Conservation (phyloP, 2,888 invertebrate species). For the Oscheius sp. region DNA sequence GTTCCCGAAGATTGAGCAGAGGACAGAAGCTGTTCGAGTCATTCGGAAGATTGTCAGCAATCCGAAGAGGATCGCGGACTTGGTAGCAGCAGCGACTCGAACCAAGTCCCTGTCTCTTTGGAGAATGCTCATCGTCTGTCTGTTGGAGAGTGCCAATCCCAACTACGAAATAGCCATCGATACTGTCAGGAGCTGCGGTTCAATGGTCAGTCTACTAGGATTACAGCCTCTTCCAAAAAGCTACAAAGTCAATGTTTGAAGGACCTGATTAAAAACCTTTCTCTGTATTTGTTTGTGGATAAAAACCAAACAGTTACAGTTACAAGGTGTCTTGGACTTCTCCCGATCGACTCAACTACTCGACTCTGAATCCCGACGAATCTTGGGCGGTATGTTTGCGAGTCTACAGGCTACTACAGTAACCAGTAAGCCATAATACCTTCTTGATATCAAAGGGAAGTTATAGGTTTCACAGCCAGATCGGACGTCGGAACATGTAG, state of each 20-base stretch:
- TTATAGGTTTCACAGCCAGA: slow-evolving; percentile 39
- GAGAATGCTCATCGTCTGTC: slow-evolving; percentile 59
- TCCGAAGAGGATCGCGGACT: slow-evolving; percentile 45
- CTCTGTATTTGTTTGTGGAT: background rate
- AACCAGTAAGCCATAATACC: slow-evolving; percentile 39
- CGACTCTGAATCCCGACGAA: slow-evolving; percentile 42
- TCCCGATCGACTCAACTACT: slow-evolving; percentile 39
- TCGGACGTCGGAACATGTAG: slow-evolving; percentile 32
- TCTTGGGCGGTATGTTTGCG: slow-evolving; percentile 40
- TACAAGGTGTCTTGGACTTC: slow-evolving; percentile 49
- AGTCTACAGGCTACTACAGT: slow-evolving; percentile 46
- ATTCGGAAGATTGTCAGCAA: slow-evolving; percentile 47
- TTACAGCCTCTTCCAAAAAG: too few species aligned
- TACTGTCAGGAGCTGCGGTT: slow-evolving; percentile 53
- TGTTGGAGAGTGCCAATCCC: slow-evolving; percentile 57
- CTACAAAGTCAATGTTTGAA: too few species aligned
- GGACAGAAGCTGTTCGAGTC: slow-evolving; percentile 57
- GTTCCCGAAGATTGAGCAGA: slow-evolving; percentile 58
- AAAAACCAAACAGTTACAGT: slow-evolving; percentile 30
- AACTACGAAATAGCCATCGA: slow-evolving; percentile 61
- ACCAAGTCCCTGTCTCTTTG: slow-evolving; percentile 50
- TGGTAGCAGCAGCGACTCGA: slow-evolving; percentile 34
- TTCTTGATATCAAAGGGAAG: background rate
- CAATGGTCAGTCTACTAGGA: slow-evolving; percentile 43
- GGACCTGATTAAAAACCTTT: too few species aligned